phyloP scores from a whole-genome alignment of 1,140 invertebrate species.

The Drosophila cardini region DNA sequence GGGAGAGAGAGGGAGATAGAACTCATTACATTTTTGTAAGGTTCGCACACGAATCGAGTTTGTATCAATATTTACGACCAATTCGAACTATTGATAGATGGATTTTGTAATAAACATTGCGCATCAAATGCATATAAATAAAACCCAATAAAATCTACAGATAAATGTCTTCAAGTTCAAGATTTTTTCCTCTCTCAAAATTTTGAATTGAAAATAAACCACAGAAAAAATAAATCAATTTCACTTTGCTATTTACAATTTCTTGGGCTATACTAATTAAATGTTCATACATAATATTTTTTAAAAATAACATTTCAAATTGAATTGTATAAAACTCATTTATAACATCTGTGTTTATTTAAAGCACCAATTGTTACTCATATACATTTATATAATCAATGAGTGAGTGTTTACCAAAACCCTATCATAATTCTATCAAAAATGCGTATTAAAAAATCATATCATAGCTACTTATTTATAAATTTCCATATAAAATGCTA shows the following conservation, averaged over 20 bases:
- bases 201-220: too few relatives aligned
- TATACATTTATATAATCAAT: neutral
- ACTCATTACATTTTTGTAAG: slow-evolving; percentile 27
- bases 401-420: neutral
- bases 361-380: neutral
- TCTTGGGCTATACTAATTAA: neutral
- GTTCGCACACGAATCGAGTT: slow-evolving; percentile 24
- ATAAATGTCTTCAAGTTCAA: slow-evolving; percentile 31
- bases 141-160: neutral
- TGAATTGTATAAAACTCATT: slow-evolving; percentile 1
- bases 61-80: slow-evolving; percentile 33
- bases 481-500: neutral
- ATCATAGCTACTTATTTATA: neutral
- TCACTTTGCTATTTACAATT: slow-evolving; percentile 22
- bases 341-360: slow-evolving; percentile 4
- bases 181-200: slow-evolving; percentile 13
- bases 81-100: slow-evolving; percentile 59
- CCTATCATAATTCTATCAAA: slow-evolving; percentile 7
- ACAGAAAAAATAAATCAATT: slow-evolving; percentile 1
- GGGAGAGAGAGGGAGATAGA: neutral
- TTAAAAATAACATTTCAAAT: slow-evolving; percentile 9
- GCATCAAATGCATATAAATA: slow-evolving; percentile 14
- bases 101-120: slow-evolving; percentile 52
- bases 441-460: neutral
- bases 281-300: slow-evolving; percentile 14